Conservation (phyloP, 2,888 invertebrate species). For the Sinohyriopsis cumingii region DNA sequence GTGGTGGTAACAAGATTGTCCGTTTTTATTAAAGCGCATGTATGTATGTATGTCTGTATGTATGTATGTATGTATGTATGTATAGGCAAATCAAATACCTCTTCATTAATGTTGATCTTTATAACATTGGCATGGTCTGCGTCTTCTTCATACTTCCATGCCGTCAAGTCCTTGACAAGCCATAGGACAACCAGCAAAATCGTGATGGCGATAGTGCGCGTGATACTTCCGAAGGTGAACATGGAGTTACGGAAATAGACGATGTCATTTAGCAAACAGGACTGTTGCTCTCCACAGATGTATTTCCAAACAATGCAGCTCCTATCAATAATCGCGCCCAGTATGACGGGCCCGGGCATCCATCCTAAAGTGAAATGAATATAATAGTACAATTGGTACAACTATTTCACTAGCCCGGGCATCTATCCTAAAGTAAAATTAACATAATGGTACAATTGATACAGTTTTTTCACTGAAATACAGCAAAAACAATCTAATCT, state of each 20-base stretch:
- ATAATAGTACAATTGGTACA: background rate
- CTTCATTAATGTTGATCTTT: too few species aligned
- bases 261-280: conserved; percentile 29
- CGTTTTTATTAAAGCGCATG: too few species aligned
- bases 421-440: conserved; percentile 26
- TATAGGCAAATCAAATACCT: too few species aligned
- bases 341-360: conserved; percentile 38
- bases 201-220: background rate
- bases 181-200: too few species aligned
- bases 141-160: too few species aligned
- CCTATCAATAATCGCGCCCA: conserved; percentile 25
- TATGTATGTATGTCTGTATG: too few species aligned
- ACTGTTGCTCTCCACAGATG: conserved; percentile 30
- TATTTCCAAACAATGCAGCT: conserved; percentile 32
- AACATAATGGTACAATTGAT: background rate
- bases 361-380: conserved; percentile 17
- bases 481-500: too few species aligned
- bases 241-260: conserved; percentile 25
- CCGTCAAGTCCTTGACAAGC: too few species aligned
- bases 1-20: too few species aligned
- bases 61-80: too few species aligned
- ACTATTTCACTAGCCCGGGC: conserved; percentile 15
- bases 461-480: too few species aligned
- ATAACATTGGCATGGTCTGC: too few species aligned
- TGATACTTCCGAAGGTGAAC: conserved; percentile 15